Conservation (phyloP, 1,140 invertebrate genomes). For the Zaprionus africanus region DNA sequence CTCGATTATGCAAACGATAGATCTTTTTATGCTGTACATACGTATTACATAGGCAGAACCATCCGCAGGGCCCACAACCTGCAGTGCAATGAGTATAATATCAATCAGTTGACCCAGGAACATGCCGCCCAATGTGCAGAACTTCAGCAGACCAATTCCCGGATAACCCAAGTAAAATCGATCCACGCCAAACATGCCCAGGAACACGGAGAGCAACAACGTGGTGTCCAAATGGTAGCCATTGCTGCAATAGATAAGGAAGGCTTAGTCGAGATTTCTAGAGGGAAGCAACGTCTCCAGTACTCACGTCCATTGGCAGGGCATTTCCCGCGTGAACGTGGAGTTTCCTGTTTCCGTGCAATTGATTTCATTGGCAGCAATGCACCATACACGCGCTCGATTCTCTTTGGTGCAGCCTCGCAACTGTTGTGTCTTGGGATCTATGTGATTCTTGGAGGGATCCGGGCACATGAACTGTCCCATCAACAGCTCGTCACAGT, state of each 20-base stretch:
- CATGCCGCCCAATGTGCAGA: slow-evolving; percentile 98
- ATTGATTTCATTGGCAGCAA: slow-evolving; percentile 91
- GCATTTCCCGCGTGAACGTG: slow-evolving; percentile 92
- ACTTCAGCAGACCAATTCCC: slow-evolving; percentile 96
- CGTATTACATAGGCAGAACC: slow-evolving; percentile 93
- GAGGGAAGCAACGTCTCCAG: no score
- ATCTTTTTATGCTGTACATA: slow-evolving; percentile 9
- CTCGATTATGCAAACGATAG: neutral
- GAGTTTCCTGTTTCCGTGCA: slow-evolving; percentile 92
- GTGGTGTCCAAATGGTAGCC: slow-evolving; percentile 97
- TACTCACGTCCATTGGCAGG: slow-evolving; percentile 97
- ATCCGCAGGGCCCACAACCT: slow-evolving; percentile 96
- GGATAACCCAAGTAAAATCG: slow-evolving; percentile 98
- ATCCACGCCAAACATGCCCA: slow-evolving; percentile 99
- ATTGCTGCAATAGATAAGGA: slow-evolving; percentile 88
- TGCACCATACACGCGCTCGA: slow-evolving; percentile 88
- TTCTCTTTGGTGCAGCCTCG: slow-evolving; percentile 91
- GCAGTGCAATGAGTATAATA: slow-evolving; percentile 96
- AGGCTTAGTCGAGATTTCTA: neutral
- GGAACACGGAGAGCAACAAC: slow-evolving; percentile 95
- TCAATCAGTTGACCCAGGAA: slow-evolving; percentile 98
- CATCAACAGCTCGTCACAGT: slow-evolving; percentile 90
- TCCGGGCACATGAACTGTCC: slow-evolving; percentile 95
- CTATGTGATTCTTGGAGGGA: slow-evolving; percentile 91
- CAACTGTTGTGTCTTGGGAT: slow-evolving; percentile 95